phyloP scores from a whole-genome alignment of 2,888 invertebrate genomes.

The Diaperis boleti region DNA sequence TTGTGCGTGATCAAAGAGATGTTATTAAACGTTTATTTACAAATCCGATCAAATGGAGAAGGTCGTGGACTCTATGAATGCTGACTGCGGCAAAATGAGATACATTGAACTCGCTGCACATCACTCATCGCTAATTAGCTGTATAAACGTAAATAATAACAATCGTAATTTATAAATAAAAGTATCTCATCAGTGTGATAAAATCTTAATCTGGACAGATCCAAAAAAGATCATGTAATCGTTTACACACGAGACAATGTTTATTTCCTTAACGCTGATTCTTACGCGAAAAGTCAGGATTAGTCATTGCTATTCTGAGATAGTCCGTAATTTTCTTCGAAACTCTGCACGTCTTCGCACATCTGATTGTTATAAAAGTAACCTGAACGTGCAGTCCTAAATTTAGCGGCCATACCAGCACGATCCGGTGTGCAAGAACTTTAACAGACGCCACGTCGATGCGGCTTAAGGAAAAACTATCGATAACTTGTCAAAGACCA shows the following conservation, averaged over 20 bases:
- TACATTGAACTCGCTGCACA: slow-evolving; percentile 22
- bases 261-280: slow-evolving; percentile 6
- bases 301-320: slow-evolving; percentile 39
- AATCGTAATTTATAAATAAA: too few relatives aligned
- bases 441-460: slow-evolving; percentile 30
- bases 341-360: slow-evolving; percentile 24
- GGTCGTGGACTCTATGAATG: slow-evolving; percentile 32
- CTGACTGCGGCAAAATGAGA: slow-evolving; percentile 30
- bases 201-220: background rate
- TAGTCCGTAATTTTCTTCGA: slow-evolving; percentile 28
- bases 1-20: slow-evolving; percentile 34
- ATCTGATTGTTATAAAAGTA: slow-evolving; percentile 44
- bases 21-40: slow-evolving; percentile 37
- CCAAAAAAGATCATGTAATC: background rate
- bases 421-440: slow-evolving; percentile 3
- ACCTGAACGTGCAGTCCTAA: slow-evolving; percentile 45
- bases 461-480: slow-evolving; percentile 15
- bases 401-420: slow-evolving; percentile 33
- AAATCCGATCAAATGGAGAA: slow-evolving; percentile 31
- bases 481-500: background rate
- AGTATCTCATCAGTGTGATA: background rate
- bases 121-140: too few relatives aligned
- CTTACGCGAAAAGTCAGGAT: slow-evolving; percentile 4
- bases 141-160: too few relatives aligned
- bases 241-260: background rate